These are phyloP conservation scores for Tapirus indicus DNA, from an alignment of 2,797 vertebrate genomes.

Conservation along the genomic window DNA sequence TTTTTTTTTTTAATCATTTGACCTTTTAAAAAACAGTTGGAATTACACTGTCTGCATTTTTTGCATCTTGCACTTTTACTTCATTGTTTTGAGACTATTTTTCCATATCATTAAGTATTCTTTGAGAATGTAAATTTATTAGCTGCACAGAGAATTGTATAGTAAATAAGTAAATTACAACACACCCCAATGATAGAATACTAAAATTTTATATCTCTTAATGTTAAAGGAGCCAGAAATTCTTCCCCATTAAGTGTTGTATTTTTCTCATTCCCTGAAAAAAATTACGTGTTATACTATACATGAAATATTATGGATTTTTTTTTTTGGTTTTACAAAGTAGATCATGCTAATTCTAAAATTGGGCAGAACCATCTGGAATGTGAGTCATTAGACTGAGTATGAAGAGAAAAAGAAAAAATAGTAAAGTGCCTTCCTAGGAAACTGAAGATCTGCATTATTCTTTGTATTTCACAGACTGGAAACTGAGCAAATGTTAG, in stretches of 20 bases:
- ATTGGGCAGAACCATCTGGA: conserved; percentile 69
- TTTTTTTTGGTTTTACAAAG: not conserved
- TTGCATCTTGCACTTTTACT: not conserved
- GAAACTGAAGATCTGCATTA: not conserved
- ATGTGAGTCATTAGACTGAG: conserved; percentile 62
- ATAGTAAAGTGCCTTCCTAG: not conserved
- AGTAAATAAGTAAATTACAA: not conserved
- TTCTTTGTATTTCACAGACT: not conserved
- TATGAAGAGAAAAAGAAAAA: conserved; percentile 40
- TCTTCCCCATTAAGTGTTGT: not conserved
- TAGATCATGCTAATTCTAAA: conserved; percentile 68
- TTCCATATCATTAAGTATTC: conserved; percentile 21
- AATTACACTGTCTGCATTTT: not conserved
- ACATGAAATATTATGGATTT: not conserved
- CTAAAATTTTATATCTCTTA: not conserved
- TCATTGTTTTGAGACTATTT: conserved; percentile 10
- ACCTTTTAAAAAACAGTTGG: not conserved
- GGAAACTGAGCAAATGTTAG: not conserved
- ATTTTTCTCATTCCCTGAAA: conserved; percentile 28
- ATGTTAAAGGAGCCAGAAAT: conserved; percentile 27
- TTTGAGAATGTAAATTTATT: conserved; percentile 35
- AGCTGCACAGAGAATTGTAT: not conserved
- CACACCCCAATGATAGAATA: not conserved
- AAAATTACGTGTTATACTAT: conserved; percentile 37
- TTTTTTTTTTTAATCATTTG: too few species aligned